Base-by-base conservation (phyloP, 2,888 invertebrate genomes). In the Drosophila falleni region DNA sequence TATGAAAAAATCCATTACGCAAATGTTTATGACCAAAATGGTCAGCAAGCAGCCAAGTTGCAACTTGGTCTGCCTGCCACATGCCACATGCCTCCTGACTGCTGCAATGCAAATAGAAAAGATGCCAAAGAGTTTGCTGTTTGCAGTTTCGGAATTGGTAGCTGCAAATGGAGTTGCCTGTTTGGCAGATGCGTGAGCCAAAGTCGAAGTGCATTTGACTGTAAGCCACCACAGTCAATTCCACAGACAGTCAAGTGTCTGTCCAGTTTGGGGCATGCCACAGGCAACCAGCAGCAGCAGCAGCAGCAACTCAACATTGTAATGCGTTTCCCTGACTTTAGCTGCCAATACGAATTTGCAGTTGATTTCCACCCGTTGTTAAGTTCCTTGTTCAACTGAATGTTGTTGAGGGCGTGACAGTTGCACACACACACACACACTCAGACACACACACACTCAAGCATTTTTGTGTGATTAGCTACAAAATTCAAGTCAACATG, bases 1-100 rank as follows among this genome's bases (percentile, higher is more conserved):
- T 89, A 89, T 87, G 87, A 89, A 81, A 87, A 87, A 89, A 87
- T 89, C 89, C 87, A 87, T 89, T 89, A 87, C 87, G 87, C 89
- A 89, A 88, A 87, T 87, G 87, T 87, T 87, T 87, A 87, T 87
- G 87, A 84, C 87, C 87, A 89, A 87, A 87, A 87, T 86, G 87
- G 87, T 86, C 87, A 87, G 79, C 78, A 54, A 55, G 54, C 62
- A 35, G 35, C 53, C 53, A 39, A 11, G 9, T 37, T n/a, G 55
- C 55, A 23, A 46, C 55, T 60, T 23, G 47, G 42, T 35, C 9
- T 10, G 33, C 31, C 13, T 53, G 9, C 67, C 13, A n/a, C 13
- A 10, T 29, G 41, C 49, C 9, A 10, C 8, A 33, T 31, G 39
- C 10, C 16, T 41, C n/a, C 29, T 13, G 42, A 5, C 44, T 46